These are phyloP conservation scores for Pseudochirops cupreus DNA, from an alignment of 2,797 vertebrate genomes.

Conservation along the genomic window DNA sequence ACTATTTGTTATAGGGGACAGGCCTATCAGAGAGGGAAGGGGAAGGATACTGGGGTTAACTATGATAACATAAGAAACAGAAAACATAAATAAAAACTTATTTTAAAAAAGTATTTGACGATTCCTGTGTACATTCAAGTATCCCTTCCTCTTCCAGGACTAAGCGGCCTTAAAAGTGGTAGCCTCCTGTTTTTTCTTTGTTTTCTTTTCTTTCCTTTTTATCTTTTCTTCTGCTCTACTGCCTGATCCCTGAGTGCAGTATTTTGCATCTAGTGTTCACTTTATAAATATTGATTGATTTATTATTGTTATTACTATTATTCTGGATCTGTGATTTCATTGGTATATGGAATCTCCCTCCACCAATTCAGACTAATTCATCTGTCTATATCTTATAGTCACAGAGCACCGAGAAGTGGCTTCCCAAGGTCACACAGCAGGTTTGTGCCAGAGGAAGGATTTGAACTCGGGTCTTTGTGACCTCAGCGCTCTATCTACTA, in stretches of 20 bases:
- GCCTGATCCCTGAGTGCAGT: neutral
- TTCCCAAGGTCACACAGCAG: neutral
- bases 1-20: neutral
- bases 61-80: neutral
- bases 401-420: neutral
- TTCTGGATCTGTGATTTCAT: neutral
- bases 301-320: neutral
- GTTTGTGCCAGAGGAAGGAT: neutral
- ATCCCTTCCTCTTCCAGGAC: neutral
- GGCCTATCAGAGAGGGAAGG: neutral
- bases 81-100: neutral
- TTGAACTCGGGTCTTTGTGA: neutral
- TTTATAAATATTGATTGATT: constrained; percentile 6
- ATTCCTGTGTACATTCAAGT: neutral
- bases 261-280: neutral
- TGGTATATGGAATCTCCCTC: neutral
- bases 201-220: neutral
- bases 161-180: constrained; percentile 4
- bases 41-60: neutral
- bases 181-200: neutral
- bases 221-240: neutral
- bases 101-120: neutral
- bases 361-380: neutral
- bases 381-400: neutral
- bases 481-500: neutral